Evolutionary conservation across 2,113 vertebrate genomes (phyloP), one percentile per base, ranked within the genome.

Genomic region (Okapia johnstoni): DNA sequence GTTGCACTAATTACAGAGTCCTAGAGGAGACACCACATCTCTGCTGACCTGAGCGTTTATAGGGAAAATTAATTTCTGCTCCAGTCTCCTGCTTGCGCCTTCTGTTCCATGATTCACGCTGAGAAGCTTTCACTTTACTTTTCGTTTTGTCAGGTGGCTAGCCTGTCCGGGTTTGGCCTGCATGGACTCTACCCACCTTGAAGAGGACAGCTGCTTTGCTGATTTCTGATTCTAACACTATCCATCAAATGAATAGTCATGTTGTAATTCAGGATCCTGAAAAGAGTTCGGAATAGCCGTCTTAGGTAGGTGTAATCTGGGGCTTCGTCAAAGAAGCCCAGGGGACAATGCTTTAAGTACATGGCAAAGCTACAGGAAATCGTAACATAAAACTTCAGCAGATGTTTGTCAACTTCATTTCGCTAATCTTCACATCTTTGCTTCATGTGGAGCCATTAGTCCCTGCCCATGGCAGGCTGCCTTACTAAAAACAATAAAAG

Each of bases 401-500:
- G 99, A 99, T 98, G 99, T 99, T n/a, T 76, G 99, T 99, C 99
- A 99, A 99, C 99, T 99, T 99, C 99, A 99, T 99, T 99, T 99
- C 99, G 94, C 99, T 99, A 98, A 99, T 99, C 99, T 99, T 99
- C 99, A 98, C 99, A 99, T 98, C 99, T 99, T 98, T 99, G 99
- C 99, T 99, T 99, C 98, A 99, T 99, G 99, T 98, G 99, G 99
- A 98, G 99, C 99, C 99, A 99, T 99, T 97, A 99, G 97, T 98
- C 99, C 99, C 98, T 99, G 99, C 99, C n/a, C 99, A 99, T 17
- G 99, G 99, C 98, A 99, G 99, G 98, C 99, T 99, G 99, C 99
- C 99, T 99, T 99, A 99, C 99, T 99, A 99, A 99, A 99, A 98
- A 99, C 99, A 99, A 99, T 99, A 99, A 99, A 98, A 99, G 99